phyloP scores from a whole-genome alignment of 1,140 invertebrate genomes.

The Ostrea edulis region DNA sequence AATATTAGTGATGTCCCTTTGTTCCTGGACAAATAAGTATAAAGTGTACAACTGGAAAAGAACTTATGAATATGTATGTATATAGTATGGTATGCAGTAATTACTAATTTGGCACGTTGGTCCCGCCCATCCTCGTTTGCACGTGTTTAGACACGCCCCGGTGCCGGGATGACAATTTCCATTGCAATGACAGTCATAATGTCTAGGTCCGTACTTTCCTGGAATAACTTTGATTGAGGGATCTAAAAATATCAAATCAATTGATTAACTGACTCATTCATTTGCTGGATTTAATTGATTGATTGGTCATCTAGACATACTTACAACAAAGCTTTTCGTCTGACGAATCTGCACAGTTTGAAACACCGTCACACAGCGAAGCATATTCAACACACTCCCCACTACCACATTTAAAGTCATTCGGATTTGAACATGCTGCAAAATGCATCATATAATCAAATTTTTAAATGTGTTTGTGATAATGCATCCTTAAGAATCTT shows the following conservation, averaged over 20 bases:
- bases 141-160: background rate
- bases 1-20: too few relatives aligned
- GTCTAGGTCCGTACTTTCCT: background rate
- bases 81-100: background rate
- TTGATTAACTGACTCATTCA: too few relatives aligned
- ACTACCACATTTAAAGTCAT: background rate
- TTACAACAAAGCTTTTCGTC: background rate
- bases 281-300: too few relatives aligned
- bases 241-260: background rate
- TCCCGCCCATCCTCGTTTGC: background rate
- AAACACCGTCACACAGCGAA: background rate
- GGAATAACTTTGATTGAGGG: background rate
- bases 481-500: too few relatives aligned
- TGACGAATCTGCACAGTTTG: background rate
- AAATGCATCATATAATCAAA: background rate
- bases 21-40: too few relatives aligned
- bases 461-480: too few relatives aligned
- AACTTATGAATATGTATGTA: too few relatives aligned
- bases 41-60: too few relatives aligned
- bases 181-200: slow-evolving; percentile 17
- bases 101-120: slow-evolving; percentile 31
- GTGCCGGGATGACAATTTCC: slow-evolving; percentile 32
- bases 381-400: background rate
- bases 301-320: too few relatives aligned
- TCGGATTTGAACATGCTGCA: background rate